Evolutionary conservation across 2,888 invertebrate species (phyloP), one percentile per base, ranked within the genome.

Genomic region (Microplitis deprimator): DNA sequence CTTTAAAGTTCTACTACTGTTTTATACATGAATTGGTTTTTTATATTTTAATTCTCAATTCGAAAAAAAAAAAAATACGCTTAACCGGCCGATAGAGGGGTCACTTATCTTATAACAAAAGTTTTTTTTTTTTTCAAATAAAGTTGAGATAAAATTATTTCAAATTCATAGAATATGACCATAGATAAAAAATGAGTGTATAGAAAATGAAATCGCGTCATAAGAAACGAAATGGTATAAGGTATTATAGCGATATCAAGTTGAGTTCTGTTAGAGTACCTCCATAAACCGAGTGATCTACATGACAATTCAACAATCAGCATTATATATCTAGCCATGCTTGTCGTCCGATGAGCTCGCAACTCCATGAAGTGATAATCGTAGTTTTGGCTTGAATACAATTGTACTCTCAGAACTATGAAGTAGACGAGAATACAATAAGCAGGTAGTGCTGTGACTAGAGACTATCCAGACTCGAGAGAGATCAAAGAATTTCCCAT

Each of bases 271-370:
- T 67, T 38, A 29, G n/a, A 59, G 29, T 60, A 13, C n/a, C 50
- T 50, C 4, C 7, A 71, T 39, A 61, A 13, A 71, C 16, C 8
- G 13, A 61, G 71, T 77, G 81, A 85, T 85, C 84, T 85, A 82
- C 84, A 83, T 85, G 82, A 86, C 85, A 85, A 85, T 87, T 84
- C 84, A 83, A 84, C 85, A 87, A 86, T 86, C 85, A 85, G 83
- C 84, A 85, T 85, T 83, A 59, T 20, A 50, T 50, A 85, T 82
- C 82, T 82, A 82, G 80, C 81, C 82, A 80, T 81, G 81, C 82
- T 84, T 81, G 82, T 83, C 79, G 78, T 79, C 60, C 68, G 65
- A 62, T 70, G 69, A 61, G 62, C 61, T 73, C 79, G 20, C 67
- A 69, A 73, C 73, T 71, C 73, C 61, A 41, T 67, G 80, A 80